phyloP scores from a whole-genome alignment of 2,888 invertebrate species.

The Cistogaster globosa region DNA sequence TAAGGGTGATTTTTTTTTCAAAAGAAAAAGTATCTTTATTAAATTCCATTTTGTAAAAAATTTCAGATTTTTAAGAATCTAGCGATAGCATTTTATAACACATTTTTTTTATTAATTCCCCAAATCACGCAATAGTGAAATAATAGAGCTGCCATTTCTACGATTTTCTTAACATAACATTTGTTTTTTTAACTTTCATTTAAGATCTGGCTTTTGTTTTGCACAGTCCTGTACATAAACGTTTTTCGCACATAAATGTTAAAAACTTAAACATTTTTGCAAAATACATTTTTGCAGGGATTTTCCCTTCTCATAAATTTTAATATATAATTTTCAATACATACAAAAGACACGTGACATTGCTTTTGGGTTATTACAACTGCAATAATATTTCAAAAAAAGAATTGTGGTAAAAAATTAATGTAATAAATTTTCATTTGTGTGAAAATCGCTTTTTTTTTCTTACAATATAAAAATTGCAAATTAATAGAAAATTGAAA shows the following conservation, averaged over 20 bases:
- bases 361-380: not conserved
- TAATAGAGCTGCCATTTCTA: too few species aligned
- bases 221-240: not conserved
- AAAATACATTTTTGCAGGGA: slow-evolving; percentile 53
- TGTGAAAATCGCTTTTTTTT: not conserved
- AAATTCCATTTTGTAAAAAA: too few species aligned
- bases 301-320: slow-evolving; percentile 47
- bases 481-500: not conserved
- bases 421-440: slow-evolving; percentile 33
- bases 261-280: slow-evolving; percentile 12
- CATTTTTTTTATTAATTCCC: too few species aligned
- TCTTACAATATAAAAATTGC: not conserved
- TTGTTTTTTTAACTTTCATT: not conserved
- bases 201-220: too few species aligned
- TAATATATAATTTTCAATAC: not conserved
- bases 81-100: too few species aligned
- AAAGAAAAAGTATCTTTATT: too few species aligned
- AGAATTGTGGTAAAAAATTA: not conserved
- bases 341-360: slow-evolving; percentile 55
- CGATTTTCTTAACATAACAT: too few species aligned
- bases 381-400: not conserved
- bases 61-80: too few species aligned
- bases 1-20: too few species aligned
- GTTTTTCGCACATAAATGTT: not conserved
- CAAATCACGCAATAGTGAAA: too few species aligned